These are phyloP conservation scores for Dichetophora obliterata DNA, from an alignment of 2,888 invertebrate genomes.

Conservation along the genomic window DNA sequence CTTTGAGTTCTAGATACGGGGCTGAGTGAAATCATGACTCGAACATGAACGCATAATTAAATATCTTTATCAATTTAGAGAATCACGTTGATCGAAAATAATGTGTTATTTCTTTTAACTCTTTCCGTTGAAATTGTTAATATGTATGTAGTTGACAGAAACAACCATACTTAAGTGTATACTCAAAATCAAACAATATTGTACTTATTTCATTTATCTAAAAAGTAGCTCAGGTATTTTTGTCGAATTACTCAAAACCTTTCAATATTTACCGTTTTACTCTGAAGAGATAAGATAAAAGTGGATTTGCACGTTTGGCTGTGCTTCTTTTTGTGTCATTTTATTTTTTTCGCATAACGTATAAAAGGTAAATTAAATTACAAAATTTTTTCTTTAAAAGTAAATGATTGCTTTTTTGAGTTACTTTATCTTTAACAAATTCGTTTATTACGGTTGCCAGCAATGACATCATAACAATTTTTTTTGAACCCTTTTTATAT, in stretches of 20 bases:
- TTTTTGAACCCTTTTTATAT: not conserved
- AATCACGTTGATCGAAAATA: too few species aligned
- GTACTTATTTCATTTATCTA: not conserved
- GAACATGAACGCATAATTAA: too few species aligned
- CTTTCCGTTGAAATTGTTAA: too few species aligned
- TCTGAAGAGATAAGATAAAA: not conserved
- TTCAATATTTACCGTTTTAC: not conserved
- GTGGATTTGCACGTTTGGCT: not conserved
- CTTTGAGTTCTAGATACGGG: too few species aligned
- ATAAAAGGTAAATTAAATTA: too few species aligned
- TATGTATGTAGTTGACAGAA: too few species aligned
- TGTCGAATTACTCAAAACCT: not conserved
- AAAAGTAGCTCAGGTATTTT: constrained; percentile 4
- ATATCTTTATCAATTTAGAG: too few species aligned
- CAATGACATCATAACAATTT: constrained; percentile 24
- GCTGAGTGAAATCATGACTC: too few species aligned
- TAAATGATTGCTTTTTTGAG: constrained; percentile 10
- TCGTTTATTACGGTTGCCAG: constrained; percentile 11
- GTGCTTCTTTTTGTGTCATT: not conserved
- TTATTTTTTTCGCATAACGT: not conserved
- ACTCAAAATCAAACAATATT: too few species aligned
- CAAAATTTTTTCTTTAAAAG: not conserved
- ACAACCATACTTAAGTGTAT: too few species aligned
- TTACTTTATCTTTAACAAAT: not conserved
- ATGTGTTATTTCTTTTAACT: too few species aligned